phyloP scores from a whole-genome alignment of 1,140 invertebrate species.

The Ceratina calcarata region DNA sequence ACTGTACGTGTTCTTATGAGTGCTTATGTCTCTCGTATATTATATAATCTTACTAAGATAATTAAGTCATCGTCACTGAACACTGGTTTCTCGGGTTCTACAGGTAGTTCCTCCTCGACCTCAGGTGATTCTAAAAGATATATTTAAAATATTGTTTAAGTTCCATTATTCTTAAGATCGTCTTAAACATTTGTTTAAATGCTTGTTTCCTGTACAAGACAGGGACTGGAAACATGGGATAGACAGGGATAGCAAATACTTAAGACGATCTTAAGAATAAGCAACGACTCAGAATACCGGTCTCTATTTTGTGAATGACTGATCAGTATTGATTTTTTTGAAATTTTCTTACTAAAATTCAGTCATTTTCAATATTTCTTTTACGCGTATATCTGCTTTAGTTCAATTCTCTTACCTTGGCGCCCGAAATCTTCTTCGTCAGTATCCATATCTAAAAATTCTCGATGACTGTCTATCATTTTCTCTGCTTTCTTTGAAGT shows the following conservation, averaged over 20 bases:
- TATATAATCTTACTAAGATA: conserved; percentile 78
- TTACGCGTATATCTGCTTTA: too few relatives aligned
- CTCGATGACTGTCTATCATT: conserved; percentile 65
- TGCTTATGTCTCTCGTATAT: not conserved
- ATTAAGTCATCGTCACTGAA: conserved; percentile 84
- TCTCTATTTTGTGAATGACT: not conserved
- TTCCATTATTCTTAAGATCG: too few relatives aligned
- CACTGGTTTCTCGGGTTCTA: conserved; percentile 80
- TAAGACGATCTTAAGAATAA: too few relatives aligned
- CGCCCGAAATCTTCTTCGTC: conserved; percentile 77
- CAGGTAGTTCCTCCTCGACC: conserved; percentile 66
- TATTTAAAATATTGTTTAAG: not conserved
- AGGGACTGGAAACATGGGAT: too few relatives aligned
- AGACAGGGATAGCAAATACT: too few relatives aligned
- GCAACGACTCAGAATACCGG: too few relatives aligned
- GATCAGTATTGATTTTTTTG: too few relatives aligned
- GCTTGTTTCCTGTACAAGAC: too few relatives aligned
- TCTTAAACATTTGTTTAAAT: too few relatives aligned
- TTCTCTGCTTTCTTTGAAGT: conserved; percentile 67
- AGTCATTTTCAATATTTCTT: not conserved
- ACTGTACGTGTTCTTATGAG: not conserved
- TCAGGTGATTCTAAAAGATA: conserved; percentile 72
- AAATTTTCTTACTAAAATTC: not conserved
- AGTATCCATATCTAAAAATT: conserved; percentile 78
- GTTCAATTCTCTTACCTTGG: conserved; percentile 64